Evolutionary conservation across 1,140 invertebrate genomes (phyloP).

Genomic region (Trialeurodes vaporariorum): DNA sequence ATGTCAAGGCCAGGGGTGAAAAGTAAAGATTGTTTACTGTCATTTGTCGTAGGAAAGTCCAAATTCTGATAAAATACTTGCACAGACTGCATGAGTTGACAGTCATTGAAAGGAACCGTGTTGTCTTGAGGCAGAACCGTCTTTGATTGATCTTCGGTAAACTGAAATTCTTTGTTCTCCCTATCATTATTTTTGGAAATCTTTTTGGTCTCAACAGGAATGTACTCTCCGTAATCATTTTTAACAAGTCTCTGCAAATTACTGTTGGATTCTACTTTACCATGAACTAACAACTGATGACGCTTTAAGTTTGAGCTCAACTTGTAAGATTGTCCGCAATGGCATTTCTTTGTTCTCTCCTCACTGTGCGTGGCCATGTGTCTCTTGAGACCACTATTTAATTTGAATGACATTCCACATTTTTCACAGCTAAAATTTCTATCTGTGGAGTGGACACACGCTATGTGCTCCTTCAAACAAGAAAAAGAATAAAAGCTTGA

Average conservation of each 20-base stretch:
- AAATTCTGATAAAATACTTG: background rate
- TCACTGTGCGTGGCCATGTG: constrained; percentile 8
- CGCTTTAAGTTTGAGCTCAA: constrained; percentile 8
- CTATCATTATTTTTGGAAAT: background rate
- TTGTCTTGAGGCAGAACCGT: background rate
- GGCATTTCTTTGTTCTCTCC: constrained; percentile 10
- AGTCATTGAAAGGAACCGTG: background rate
- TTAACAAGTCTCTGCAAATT: background rate
- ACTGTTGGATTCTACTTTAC: background rate
- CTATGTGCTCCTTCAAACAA: constrained; percentile 7
- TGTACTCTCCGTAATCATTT: background rate
- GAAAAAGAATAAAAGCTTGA: constrained; percentile 9
- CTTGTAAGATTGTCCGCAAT: constrained; percentile 12
- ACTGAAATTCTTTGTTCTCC: background rate
- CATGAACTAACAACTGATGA: constrained; percentile 8
- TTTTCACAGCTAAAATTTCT: constrained; percentile 10
- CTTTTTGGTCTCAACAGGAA: background rate
- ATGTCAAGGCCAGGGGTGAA: background rate
- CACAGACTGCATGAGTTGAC: background rate
- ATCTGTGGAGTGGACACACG: constrained; percentile 9
- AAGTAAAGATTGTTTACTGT: background rate
- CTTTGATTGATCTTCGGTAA: background rate
- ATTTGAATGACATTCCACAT: constrained; percentile 6
- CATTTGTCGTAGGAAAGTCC: background rate
- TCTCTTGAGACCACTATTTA: constrained; percentile 10